phyloP scores from a whole-genome alignment of 35 echinoderm and acorn worm species.

The Eucidaris tribuloides region DNA sequence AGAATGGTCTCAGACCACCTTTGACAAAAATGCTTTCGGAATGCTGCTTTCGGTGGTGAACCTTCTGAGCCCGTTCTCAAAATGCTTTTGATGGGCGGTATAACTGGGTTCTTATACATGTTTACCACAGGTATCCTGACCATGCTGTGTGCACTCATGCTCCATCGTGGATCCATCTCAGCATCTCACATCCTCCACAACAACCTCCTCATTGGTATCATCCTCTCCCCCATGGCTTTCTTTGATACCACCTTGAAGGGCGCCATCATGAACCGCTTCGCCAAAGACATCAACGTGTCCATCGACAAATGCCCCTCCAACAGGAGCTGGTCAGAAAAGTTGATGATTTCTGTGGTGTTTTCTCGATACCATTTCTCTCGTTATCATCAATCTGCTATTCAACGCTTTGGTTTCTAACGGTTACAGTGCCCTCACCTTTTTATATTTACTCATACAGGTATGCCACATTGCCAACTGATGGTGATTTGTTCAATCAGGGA shows the following conservation, averaged over 20 bases:
- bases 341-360: not conserved
- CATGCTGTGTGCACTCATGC: slow-evolving; percentile 1
- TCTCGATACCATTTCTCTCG: not conserved
- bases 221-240: slow-evolving; percentile 60
- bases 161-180: slow-evolving; percentile 14
- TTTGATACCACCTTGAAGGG: slow-evolving; percentile 68
- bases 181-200: slow-evolving; percentile 43
- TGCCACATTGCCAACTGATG: no score
- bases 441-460: slow-evolving; percentile 1
- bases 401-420: not conserved
- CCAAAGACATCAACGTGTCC: slow-evolving; percentile 56
- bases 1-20: no score
- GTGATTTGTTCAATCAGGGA: no score
- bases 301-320: slow-evolving; percentile 18
- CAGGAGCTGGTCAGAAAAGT: not conserved
- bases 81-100: no score
- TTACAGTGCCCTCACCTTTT: not conserved
- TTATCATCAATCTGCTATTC: not conserved
- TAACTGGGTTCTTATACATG: no score
- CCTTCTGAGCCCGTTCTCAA: no score
- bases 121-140: slow-evolving; percentile 13
- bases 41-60: slow-evolving; percentile 15
- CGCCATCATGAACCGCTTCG: slow-evolving; percentile 75
- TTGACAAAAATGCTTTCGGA: no score
- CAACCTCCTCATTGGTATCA: slow-evolving; percentile 33